Percentiles rank a stretch among this genome's conserved stretches.
These are phyloP conservation scores for Alces alces DNA, from an alignment of 2,113 vertebrate species.

Conservation along the genomic window DNA sequence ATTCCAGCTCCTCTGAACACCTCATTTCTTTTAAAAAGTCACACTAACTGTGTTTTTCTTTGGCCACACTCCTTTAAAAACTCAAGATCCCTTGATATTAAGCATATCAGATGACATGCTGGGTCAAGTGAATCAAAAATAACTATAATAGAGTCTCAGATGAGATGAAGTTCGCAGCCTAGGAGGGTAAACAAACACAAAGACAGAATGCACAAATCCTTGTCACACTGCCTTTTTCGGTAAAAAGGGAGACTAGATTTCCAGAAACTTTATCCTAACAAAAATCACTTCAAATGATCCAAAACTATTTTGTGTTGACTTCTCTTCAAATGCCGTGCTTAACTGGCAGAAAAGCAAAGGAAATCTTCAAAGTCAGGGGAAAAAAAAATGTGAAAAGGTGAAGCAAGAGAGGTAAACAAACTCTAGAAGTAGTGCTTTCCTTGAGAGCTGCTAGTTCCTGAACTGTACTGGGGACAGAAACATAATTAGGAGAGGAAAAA, in stretches of 20 bases:
- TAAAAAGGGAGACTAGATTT: neutral
- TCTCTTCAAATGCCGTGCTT: neutral
- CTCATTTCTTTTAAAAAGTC: neutral
- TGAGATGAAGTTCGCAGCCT: neutral
- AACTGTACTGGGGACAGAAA: neutral
- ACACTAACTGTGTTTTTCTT: neutral
- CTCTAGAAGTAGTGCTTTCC: neutral
- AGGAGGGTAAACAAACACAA: neutral
- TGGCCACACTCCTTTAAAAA: neutral
- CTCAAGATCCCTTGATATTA: neutral
- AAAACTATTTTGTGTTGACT: neutral
- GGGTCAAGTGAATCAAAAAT: neutral
- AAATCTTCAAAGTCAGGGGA: neutral
- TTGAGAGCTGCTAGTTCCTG: neutral
- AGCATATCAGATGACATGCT: neutral
- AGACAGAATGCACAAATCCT: neutral
- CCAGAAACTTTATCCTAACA: neutral
- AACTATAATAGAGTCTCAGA: neutral
- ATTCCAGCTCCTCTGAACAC: neutral
- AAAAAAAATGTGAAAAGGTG: neutral
- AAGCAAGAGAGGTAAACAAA: neutral
- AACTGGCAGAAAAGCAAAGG: neutral
- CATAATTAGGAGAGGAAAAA: neutral
- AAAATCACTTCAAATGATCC: neutral
- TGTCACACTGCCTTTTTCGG: neutral